phyloP scores from a whole-genome alignment of 2,113 vertebrate species.

The Bucco capensis region DNA sequence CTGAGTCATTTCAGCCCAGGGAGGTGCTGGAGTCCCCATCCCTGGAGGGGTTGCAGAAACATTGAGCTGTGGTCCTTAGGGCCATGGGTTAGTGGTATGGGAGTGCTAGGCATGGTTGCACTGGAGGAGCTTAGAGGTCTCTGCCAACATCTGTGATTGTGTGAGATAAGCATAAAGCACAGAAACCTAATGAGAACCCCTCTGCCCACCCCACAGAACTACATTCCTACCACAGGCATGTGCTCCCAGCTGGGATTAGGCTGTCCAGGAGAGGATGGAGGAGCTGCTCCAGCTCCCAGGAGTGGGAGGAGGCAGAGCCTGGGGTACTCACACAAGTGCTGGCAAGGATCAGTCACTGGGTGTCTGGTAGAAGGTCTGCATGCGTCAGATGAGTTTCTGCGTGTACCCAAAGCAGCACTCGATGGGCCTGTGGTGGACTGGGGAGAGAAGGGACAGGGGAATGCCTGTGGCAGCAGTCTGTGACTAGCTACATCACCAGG shows the following conservation, averaged over 20 bases:
- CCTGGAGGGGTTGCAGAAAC: too few relatives aligned
- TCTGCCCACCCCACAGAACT: neutral
- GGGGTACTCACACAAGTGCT: conserved; percentile 10
- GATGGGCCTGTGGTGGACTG: neutral
- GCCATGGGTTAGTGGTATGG: too few relatives aligned
- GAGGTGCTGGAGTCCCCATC: too few relatives aligned
- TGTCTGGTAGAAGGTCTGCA: neutral
- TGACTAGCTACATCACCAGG: fast-evolving
- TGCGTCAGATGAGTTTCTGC: fast-evolving
- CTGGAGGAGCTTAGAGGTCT: too few relatives aligned
- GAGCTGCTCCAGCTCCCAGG: neutral
- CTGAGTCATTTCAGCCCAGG: neutral
- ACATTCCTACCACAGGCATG: neutral
- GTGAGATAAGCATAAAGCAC: too few relatives aligned
- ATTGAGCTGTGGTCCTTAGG: too few relatives aligned
- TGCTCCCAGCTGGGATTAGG: neutral
- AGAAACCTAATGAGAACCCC: too few relatives aligned
- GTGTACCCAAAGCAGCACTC: neutral
- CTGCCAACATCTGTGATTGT: too few relatives aligned
- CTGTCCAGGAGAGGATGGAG: neutral
- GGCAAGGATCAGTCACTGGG: neutral
- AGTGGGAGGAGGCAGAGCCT: neutral
- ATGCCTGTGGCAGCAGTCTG: neutral
- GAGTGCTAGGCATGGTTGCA: too few relatives aligned
- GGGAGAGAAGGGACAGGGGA: neutral